Base-by-base conservation (phyloP, 2,113 vertebrate genomes). In the Solea senegalensis region DNA sequence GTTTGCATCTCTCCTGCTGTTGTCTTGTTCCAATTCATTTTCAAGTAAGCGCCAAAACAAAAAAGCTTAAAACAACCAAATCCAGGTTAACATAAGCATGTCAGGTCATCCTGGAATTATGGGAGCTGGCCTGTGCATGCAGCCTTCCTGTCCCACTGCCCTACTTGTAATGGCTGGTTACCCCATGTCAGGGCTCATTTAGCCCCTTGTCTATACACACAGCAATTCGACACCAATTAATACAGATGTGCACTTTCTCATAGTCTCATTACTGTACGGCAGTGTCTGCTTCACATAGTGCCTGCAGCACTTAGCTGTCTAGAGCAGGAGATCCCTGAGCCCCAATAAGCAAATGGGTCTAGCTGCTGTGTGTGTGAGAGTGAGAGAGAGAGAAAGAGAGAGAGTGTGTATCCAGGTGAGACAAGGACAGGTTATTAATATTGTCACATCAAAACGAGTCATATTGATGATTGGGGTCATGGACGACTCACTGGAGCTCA, bases 131-230 rank as follows among this genome's bases (percentile, higher is more conserved):
- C 54, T 21, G 28, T 61, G 69, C 63, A 21, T 27, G 39, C 27
- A 63, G 75, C 40, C 71, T n/a, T 59, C 39, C 58, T 74, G 80
- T 16, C 75, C 83, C 64, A 89, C 79, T 90, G 78, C 63, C 90
- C 87, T 86, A 86, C 65, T 81, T 90, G 73, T 54, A 43, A 72
- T 40, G 39, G 13, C 74, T 71, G 58, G 56, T 53, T 27, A 50
- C 66, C 64, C 69, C 49, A 69, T 62, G 34, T 82, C 52, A 26
- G 27, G 43, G 27, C 40, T 40, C 52, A 7, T 61, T 53, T 14
- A 9, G 34, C 56, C 56, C 43, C 40, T 0, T 26, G 51, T 65
- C 70, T 58, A 27, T 39, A 57, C 10, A 11, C 11, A 66, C 11
- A 27, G n/a, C 54, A 39, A 28, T 39, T 34, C 5, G 34, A 46